A percentile compares a stretch with the other conserved stretches of the same genome.
Evolutionary conservation across 2,888 invertebrate genomes (phyloP).

Genomic region (Drosophila melanosoma): DNA sequence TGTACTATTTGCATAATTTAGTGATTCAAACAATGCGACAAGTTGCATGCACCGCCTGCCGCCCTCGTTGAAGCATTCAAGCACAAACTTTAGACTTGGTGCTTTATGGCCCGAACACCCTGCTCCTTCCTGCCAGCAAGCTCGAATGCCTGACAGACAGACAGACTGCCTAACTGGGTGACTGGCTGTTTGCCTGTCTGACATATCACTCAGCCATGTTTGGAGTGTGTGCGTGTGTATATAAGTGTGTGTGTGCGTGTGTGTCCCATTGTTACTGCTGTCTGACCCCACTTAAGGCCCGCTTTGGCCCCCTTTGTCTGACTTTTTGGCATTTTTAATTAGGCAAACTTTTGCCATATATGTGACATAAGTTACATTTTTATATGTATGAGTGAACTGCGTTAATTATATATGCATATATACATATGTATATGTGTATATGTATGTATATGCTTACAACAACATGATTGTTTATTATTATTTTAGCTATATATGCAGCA

Average conservation of each 20-base stretch:
- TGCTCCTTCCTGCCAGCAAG: not conserved
- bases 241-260: slow-evolving; percentile 11
- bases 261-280: slow-evolving; percentile 49
- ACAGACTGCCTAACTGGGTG: slow-evolving; percentile 10
- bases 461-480: slow-evolving; percentile 32
- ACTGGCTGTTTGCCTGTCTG: slow-evolving; percentile 43
- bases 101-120: slow-evolving; percentile 46
- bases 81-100: slow-evolving; percentile 54
- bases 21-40: slow-evolving; percentile 76
- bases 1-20: slow-evolving; percentile 76
- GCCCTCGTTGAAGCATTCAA: slow-evolving; percentile 54
- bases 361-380: slow-evolving; percentile 44
- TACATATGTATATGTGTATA: not conserved
- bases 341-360: slow-evolving; percentile 63
- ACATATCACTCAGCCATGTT: slow-evolving; percentile 45
- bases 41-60: slow-evolving; percentile 75
- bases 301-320: slow-evolving; percentile 43
- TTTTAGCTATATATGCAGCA: slow-evolving; percentile 38
- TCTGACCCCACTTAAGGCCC: slow-evolving; percentile 54
- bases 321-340: slow-evolving; percentile 82
- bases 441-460: not conserved
- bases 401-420: not conserved
- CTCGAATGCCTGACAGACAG: not conserved
- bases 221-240: slow-evolving; percentile 8
- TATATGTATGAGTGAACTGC: slow-evolving; percentile 2